Evolutionary conservation across 2,888 invertebrate species (phyloP).

Genomic region (Agrochola circellaris): DNA sequence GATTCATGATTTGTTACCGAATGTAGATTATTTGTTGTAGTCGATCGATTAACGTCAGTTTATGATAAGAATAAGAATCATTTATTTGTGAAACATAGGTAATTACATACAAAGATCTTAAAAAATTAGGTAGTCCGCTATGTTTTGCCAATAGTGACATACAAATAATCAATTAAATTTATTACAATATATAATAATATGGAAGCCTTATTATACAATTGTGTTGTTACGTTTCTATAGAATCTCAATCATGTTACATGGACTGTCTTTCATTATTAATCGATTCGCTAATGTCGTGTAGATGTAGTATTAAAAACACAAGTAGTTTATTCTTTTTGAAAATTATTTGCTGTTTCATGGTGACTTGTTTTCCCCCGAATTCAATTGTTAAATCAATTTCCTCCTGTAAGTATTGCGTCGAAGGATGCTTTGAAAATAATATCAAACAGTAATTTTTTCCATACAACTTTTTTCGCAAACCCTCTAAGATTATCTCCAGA

Average conservation of each 20-base stretch:
- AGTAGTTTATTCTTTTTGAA: not conserved
- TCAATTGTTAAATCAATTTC: not conserved
- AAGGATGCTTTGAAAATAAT: not conserved
- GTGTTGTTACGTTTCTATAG: constrained; percentile 11
- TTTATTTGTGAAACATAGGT: no score
- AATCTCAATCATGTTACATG: not conserved
- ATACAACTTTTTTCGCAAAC: not conserved
- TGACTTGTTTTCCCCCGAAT: not conserved
- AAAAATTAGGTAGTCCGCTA: no score
- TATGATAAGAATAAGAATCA: no score
- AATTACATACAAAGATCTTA: no score
- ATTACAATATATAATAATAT: no score
- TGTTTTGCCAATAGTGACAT: no score
- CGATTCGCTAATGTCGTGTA: not conserved
- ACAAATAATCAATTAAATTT: no score
- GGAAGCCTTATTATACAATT: constrained; percentile 10
- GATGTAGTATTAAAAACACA: not conserved
- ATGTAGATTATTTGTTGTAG: constrained; percentile 2
- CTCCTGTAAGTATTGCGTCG: not conserved
- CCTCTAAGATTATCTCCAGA: not conserved
- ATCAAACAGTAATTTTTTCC: no score
- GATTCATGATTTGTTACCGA: constrained; percentile 1
- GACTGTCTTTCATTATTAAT: constrained; percentile 12
- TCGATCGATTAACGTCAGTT: not conserved
- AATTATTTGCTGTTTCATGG: not conserved